Evolutionary conservation across 2,113 vertebrate genomes (phyloP).

Genomic region (Callionymus lyra): DNA sequence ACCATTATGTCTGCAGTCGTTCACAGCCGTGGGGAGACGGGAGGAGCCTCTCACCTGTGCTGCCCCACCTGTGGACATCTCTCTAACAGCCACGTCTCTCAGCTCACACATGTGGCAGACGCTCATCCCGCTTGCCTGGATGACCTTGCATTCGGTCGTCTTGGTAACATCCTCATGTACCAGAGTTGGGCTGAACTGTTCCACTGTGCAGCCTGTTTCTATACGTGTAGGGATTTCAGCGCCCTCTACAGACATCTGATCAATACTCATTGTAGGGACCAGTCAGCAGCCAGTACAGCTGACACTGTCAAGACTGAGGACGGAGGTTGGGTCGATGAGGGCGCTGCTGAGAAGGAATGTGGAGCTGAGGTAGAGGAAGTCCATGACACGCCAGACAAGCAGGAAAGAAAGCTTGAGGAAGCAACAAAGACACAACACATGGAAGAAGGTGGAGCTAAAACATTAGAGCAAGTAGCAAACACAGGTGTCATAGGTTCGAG

Average conservation of each 20-base stretch:
- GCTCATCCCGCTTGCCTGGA: slow-evolving; percentile 39
- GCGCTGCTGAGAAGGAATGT: slow-evolving; percentile 3
- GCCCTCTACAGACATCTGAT: slow-evolving; percentile 49
- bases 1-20: slow-evolving; percentile 12
- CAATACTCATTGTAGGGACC: slow-evolving; percentile 37
- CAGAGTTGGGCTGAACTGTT: slow-evolving; percentile 40
- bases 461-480: too few relatives aligned
- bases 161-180: slow-evolving; percentile 49
- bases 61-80: slow-evolving; percentile 38
- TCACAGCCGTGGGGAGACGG: slow-evolving; percentile 5
- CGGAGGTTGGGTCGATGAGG: not conserved
- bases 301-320: not conserved
- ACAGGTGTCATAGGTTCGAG: too few relatives aligned
- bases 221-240: slow-evolving; percentile 41
- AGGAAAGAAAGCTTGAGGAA: slow-evolving; percentile 6
- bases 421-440: not conserved
- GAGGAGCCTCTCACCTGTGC: slow-evolving; percentile 26
- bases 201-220: slow-evolving; percentile 52
- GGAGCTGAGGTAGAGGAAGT: not conserved
- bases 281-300: not conserved
- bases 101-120: slow-evolving; percentile 39
- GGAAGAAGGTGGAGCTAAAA: not conserved
- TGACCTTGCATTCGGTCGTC: slow-evolving; percentile 28
- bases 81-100: slow-evolving; percentile 48
- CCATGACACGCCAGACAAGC: slow-evolving; percentile 1